Base-by-base conservation (phyloP, 2,113 vertebrate species). In the Cisticola juncidis region DNA sequence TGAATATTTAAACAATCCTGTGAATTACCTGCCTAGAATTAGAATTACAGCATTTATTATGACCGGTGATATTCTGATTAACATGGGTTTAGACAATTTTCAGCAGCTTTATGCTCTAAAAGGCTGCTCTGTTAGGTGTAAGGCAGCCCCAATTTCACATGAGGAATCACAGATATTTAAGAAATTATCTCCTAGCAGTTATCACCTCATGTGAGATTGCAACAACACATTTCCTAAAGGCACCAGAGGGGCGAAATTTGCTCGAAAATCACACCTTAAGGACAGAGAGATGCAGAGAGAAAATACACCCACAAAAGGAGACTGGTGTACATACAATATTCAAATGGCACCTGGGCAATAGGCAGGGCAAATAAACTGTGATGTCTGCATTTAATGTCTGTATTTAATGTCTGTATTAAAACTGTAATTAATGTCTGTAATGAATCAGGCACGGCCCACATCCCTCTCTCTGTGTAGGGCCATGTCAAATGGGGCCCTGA, bases 1-100 rank as follows among this genome's bases (percentile, higher is more conserved):
- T 74, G 93, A 96, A 94, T 94, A 95, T 95, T 96, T 94, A 96
- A 93, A 90, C 58, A 96, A 68, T 23, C 26, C 48, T 48, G 26
- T 88, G 68, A 88, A 93, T 77, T 60, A 80, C 38, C 58, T 83
- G 76, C 81, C 87, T 79, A 51, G 88, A 94, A 95, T 92, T 44
- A 90, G 64, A 90, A 94, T 66, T 94, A 47, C 24, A 77, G 45
- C 45, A 28, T 92, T 93, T 88, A 77, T 64, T 86, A 86, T 81
- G 85, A 64, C 47, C 76, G 21, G 10, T 60, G 69, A 56, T 86
- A 68, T 23, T 90, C 74, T 33, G 66, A n/a, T 22, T 74, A 83
- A 9, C 23, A 36, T 17, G 24, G 10, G 16, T 81, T 94, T 90
- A 77, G 56, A 58, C 12, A n/a, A 66, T 51, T 54, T 79, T 90